These are phyloP conservation scores for Zygogramma bicolorata DNA, from an alignment of 2,888 invertebrate genomes.

Conservation along the genomic window DNA sequence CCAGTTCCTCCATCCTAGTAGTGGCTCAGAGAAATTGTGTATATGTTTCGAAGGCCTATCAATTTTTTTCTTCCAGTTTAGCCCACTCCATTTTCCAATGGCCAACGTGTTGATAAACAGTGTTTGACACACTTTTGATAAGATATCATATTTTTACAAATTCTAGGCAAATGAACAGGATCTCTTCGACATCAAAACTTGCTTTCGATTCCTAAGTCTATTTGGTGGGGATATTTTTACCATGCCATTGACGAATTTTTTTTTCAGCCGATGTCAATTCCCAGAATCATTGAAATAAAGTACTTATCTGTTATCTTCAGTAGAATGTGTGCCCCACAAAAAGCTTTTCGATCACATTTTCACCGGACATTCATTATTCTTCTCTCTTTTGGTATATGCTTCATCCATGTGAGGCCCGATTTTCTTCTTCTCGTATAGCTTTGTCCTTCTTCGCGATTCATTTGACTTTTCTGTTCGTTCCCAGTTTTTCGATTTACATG, in stretches of 20 bases:
- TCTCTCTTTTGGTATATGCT: neutral
- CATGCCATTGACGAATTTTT: neutral
- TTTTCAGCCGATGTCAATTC: conserved; percentile 2
- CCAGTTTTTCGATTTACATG: too few species aligned
- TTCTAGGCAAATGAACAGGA: conserved; percentile 7
- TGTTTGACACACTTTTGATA: neutral
- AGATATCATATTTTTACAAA: neutral
- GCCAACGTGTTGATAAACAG: conserved; percentile 13
- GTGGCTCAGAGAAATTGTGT: neutral
- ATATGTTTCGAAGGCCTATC: neutral
- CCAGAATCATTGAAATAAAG: conserved; percentile 10
- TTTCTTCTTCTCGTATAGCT: neutral
- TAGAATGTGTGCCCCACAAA: neutral
- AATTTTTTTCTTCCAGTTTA: neutral
- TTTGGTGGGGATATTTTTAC: neutral
- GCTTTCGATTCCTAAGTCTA: conserved; percentile 5
- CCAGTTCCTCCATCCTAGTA: neutral
- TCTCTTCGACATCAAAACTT: neutral
- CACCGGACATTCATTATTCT: neutral
- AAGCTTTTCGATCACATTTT: neutral
- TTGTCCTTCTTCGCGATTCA: neutral
- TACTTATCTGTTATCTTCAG: neutral
- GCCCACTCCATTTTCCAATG: neutral
- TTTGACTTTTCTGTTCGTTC: too few species aligned
- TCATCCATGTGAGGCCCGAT: neutral